Evolutionary conservation across 2,113 vertebrate genomes (phyloP).

Genomic region (Drymodes brunneopygia): DNA sequence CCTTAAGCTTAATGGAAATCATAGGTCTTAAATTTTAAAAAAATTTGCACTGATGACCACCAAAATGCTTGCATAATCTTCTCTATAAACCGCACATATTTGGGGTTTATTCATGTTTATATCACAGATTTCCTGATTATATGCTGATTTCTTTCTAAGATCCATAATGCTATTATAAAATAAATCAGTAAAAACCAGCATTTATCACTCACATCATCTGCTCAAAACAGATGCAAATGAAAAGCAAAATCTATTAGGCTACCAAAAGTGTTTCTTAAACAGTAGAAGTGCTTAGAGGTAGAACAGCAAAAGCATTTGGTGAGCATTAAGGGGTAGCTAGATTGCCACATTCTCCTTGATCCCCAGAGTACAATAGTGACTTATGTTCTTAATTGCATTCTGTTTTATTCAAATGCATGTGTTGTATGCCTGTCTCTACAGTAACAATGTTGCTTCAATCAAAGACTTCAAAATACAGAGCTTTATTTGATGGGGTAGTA

Average conservation of each 20-base stretch:
- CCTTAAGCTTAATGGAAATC: constrained; percentile 1
- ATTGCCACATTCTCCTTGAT: background rate
- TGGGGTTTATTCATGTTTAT: background rate
- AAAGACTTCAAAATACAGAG: background rate
- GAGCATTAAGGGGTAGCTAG: background rate
- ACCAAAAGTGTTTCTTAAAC: background rate
- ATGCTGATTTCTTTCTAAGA: background rate
- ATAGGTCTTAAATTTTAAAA: background rate
- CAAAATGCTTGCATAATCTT: constrained; percentile 16
- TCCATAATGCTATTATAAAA: constrained; percentile 21
- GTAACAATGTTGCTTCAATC: background rate
- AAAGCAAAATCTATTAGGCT: background rate
- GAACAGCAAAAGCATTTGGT: background rate
- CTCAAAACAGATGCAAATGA: constrained; percentile 21
- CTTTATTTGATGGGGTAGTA: constrained; percentile 10
- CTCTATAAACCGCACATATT: background rate
- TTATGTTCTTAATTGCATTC: background rate
- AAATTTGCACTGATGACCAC: background rate
- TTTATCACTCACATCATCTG: background rate
- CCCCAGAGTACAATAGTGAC: background rate
- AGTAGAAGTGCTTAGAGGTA: background rate
- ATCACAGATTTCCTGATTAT: constrained; percentile 26
- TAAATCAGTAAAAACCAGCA: background rate
- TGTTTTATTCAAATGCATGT: background rate
- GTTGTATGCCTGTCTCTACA: background rate